Evolutionary conservation across 2,888 invertebrate species (phyloP), one percentile per base, ranked within the genome.

Genomic region (Clistopyga incitator): DNA sequence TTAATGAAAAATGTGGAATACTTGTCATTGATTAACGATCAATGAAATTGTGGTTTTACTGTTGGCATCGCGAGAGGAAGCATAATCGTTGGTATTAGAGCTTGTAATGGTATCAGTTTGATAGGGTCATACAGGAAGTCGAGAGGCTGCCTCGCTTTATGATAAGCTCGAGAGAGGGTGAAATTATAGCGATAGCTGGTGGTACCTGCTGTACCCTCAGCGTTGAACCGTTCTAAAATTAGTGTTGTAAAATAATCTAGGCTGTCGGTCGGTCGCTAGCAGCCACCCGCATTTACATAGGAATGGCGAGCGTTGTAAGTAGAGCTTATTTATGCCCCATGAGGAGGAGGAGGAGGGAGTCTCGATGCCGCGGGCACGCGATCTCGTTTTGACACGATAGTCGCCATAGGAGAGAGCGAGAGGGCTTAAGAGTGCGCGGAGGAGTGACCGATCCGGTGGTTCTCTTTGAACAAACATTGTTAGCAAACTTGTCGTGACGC

Each of bases 251-350:
- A 88, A 86, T 87, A 85, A 86, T 87, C 87, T 81, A 81, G 83
- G 82, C 71, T 85, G 82, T 86, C 76, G 80, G 84, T 85, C 74
- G 74, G 67, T 61, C 45, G 54, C 54, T 52, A 13, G 52, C 76
- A 64, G 72, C 78, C 75, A 77, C 29, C 70, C 76, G 80, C 81
- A 88, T 89, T 90, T 90, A 88, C 90, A 90, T 90, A 88, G 90
- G 84, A 90, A 90, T 88, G 86, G 86, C 86, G 85, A 84, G 78
- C 86, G 87, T 86, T 88, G 88, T 90, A 90, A 90, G 90, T 89
- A 88, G 88, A 85, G 87, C 87, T 90, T 90, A 90, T 90, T 90
- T 90, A 90, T 90, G 90, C 86, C 87, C 84, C 81, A 86, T 85
- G 85, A 86, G 84, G 84, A 78, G 84, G 78, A 71, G 29, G 29